Conservation (phyloP, 2,888 invertebrate species). For the Drosophila kambysellisi region DNA sequence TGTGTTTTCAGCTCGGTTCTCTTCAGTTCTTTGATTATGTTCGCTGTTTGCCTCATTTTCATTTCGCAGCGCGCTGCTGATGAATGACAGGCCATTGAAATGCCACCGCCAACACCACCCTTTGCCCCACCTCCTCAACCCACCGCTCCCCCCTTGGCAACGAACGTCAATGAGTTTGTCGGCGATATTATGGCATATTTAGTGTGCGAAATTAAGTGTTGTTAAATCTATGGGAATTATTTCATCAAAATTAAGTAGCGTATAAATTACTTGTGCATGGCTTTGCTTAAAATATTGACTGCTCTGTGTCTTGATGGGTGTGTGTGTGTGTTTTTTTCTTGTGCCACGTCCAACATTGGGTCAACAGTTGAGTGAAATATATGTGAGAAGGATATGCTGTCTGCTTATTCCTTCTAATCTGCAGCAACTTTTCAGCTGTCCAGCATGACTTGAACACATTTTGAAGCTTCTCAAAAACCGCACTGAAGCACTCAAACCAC, state of each 20-base stretch:
- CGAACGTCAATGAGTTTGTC: slow-evolving; percentile 33
- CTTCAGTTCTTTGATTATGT: slow-evolving; percentile 20
- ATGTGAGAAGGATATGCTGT: slow-evolving; percentile 3
- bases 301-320: slow-evolving; percentile 11
- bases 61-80: slow-evolving; percentile 60
- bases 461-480: slow-evolving; percentile 37
- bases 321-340: slow-evolving; percentile 13
- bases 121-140: neutral
- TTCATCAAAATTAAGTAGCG: slow-evolving; percentile 74
- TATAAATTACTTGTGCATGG: slow-evolving; percentile 68
- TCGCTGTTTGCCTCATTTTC: slow-evolving; percentile 59
- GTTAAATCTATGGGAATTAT: slow-evolving; percentile 76
- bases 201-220: slow-evolving; percentile 79
- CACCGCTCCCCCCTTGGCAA: neutral
- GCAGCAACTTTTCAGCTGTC: slow-evolving; percentile 29
- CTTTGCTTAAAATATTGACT: slow-evolving; percentile 31
- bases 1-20: slow-evolving; percentile 25
- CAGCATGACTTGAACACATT: slow-evolving; percentile 3
- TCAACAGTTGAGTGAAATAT: slow-evolving; percentile 34
- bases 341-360: slow-evolving; percentile 45
- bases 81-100: slow-evolving; percentile 76
- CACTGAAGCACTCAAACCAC: slow-evolving; percentile 19
- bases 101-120: neutral
- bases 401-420: slow-evolving; percentile 22
- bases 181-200: slow-evolving; percentile 71